phyloP scores from a whole-genome alignment of 37 sponge, comb jelly and placozoan species.

The Haliclona indistincta region DNA sequence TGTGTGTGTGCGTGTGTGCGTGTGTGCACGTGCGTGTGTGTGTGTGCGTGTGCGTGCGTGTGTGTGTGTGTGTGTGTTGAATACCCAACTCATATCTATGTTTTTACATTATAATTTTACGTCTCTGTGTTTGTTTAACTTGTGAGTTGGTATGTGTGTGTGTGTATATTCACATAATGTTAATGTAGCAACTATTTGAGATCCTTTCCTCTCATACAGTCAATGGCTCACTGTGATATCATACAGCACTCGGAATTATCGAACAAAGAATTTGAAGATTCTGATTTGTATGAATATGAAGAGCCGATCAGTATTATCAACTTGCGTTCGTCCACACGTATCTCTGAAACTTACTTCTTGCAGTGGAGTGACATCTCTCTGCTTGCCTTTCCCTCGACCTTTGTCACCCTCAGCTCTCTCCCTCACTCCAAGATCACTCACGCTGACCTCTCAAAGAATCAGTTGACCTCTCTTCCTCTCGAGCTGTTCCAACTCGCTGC shows the following conservation, averaged over 20 bases:
- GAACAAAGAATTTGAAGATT: too few species aligned
- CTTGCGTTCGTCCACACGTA: conserved; percentile 27
- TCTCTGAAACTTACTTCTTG: conserved; percentile 32
- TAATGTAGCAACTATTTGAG: background rate
- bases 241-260: too few species aligned
- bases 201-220: background rate
- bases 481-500: conserved; percentile 41
- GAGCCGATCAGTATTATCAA: conserved; percentile 42
- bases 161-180: background rate
- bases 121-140: background rate
- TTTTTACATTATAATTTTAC: too few species aligned
- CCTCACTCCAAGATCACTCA: conserved; percentile 14
- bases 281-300: conserved; percentile 16
- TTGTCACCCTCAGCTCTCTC: conserved; percentile 10
- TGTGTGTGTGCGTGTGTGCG: too few species aligned
- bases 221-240: too few species aligned
- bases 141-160: background rate
- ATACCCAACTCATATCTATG: too few species aligned
- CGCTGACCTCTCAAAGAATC: conserved; percentile 65
- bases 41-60: too few species aligned
- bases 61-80: too few species aligned
- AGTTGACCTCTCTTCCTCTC: conserved; percentile 28
- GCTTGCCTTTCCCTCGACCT: conserved; percentile 1
- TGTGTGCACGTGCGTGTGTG: too few species aligned
- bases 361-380: conserved; percentile 63